Base-by-base conservation (phyloP, 1,140 invertebrate genomes). In the Lepidotrigona ventralis region DNA sequence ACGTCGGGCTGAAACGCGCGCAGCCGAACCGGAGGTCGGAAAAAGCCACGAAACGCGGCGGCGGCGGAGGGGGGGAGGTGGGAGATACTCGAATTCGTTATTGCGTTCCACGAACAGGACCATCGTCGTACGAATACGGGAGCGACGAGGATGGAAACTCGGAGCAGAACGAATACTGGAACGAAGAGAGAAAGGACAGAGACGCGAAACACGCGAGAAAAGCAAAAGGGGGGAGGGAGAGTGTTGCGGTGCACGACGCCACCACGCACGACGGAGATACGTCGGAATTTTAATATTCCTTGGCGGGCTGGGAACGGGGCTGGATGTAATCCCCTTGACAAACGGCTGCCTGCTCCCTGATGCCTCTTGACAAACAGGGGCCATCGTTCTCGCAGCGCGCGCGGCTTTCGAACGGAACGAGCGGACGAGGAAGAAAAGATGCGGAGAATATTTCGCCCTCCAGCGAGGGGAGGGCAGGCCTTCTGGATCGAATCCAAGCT, bases 231-330 rank as follows among this genome's bases (percentile, higher is more conserved):
- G 39, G 73, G 15, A 3, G 39, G 73, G 15, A 23, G 33, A 9
- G 58, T 58, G 58, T 46, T 46, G 60, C 60, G 76, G 78, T 54
- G 33, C 53, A 19, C 63, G 56, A 79, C 39, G 76, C 73, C 64
- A 78, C 83, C 64, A 78, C 83, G 83, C 64, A 21, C 79, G 78
- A 82, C 83, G 88, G 70, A 85, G 89, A 90, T 88, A 88, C 86
- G 81, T 66, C 74, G 89, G 90, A 91, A 91, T 91, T 91, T 91
- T 90, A 90, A 90, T 91, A 91, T 91, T 90, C 77, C 71, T 85
- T 64, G 89, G 81, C 89, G 77, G 70, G 70, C 58, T 82, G 81
- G 60, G 23, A 83, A 72, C 78, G 79, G 80, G 71, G 54, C 72
- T 76, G 29, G 33, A 84, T 73, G 89, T 86, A 90, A 90, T 90